These are phyloP conservation scores for Pica pica DNA, from an alignment of 2,113 vertebrate species.

Conservation along the genomic window DNA sequence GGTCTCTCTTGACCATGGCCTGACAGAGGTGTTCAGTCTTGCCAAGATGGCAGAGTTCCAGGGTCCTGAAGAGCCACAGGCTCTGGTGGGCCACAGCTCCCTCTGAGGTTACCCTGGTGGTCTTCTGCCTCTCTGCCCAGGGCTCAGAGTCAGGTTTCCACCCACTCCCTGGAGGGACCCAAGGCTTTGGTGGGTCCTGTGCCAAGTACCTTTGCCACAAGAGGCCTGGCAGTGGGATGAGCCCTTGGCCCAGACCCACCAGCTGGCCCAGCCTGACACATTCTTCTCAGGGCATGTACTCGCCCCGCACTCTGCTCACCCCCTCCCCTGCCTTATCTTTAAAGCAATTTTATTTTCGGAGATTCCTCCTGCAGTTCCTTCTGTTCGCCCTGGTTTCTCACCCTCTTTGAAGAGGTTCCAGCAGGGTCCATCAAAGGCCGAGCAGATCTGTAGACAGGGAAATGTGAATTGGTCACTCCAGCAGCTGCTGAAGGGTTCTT, in stretches of 20 bases:
- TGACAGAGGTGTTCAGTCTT: neutral
- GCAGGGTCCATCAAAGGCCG: slow-evolving; percentile 24
- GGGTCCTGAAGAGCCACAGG: neutral
- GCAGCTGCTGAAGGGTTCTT: slow-evolving; percentile 23
- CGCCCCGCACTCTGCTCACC: neutral
- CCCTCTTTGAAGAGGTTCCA: slow-evolving; percentile 54
- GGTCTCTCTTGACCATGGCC: neutral
- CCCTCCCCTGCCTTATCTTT: slow-evolving; percentile 49
- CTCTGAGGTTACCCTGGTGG: neutral
- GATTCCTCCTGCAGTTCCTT: slow-evolving; percentile 54
- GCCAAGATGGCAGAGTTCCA: neutral
- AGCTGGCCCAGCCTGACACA: slow-evolving; percentile 55
- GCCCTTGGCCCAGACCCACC: neutral
- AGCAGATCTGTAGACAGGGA: neutral
- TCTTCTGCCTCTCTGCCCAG: neutral
- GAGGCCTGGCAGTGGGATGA: neutral
- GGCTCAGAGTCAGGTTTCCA: neutral
- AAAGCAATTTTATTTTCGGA: slow-evolving; percentile 56
- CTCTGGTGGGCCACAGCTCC: neutral
- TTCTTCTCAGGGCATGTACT: slow-evolving; percentile 52
- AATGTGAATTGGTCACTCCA: neutral
- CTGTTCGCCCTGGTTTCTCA: slow-evolving; percentile 8
- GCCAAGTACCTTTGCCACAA: slow-evolving; percentile 48
- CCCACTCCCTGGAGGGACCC: neutral
- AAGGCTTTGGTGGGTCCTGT: neutral